Percentiles rank a stretch among this genome's conserved stretches.
phyloP scores from a whole-genome alignment of 2,113 vertebrate species.

The Crocuta crocuta region DNA sequence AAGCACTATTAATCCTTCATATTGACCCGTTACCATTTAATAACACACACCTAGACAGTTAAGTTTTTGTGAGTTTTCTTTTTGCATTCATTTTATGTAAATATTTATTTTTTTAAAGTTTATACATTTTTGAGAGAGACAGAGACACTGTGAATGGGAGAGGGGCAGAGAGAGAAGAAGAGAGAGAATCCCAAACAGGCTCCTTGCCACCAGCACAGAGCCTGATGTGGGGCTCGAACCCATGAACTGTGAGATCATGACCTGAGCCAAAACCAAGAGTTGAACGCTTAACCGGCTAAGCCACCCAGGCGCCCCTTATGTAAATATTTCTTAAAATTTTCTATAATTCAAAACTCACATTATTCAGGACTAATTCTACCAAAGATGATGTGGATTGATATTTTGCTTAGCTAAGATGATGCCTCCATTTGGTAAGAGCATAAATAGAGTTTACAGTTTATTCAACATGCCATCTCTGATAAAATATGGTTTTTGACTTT shows the following conservation, averaged over 20 bases:
- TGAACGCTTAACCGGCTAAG: no score
- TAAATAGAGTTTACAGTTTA: not conserved
- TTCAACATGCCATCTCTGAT: not conserved
- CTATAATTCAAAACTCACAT: conserved; percentile 10
- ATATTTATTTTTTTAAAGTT: not conserved
- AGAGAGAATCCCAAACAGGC: no score
- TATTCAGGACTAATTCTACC: not conserved
- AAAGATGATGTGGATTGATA: not conserved
- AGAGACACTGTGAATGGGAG: no score
- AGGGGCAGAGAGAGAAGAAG: no score
- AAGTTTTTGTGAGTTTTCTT: not conserved
- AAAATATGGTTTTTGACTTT: not conserved
- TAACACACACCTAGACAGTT: not conserved
- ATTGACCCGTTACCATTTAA: not conserved
- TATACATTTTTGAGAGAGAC: no score
- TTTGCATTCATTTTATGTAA: not conserved
- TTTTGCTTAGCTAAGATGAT: not conserved
- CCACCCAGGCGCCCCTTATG: not conserved
- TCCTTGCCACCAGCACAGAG: no score
- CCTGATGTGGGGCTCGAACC: no score
- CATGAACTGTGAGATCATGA: no score
- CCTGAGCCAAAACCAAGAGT: no score
- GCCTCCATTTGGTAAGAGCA: not conserved
- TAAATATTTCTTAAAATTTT: not conserved
- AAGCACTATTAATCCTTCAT: not conserved